A percentile compares a stretch with the other conserved stretches of the same genome.
phyloP scores from a whole-genome alignment of 2,797 vertebrate species.

The Phoebastria nigripes region DNA sequence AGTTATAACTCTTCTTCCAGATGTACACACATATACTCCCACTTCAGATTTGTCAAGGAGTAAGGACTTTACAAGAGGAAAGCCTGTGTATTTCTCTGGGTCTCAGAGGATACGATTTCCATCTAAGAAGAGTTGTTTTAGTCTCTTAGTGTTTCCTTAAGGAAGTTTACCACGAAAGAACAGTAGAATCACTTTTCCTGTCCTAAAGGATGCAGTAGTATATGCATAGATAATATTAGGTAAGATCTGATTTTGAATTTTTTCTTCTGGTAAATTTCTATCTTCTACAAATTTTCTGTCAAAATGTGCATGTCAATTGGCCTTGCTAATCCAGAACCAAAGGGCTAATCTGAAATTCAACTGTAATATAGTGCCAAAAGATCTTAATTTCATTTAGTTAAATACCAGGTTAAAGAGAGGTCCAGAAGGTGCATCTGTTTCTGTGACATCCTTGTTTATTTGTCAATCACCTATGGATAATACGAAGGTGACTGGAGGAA shows the following conservation, averaged over 20 bases:
- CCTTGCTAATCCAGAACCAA: neutral
- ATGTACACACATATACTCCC: accelerated
- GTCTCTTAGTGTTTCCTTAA: neutral
- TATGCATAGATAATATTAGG: neutral
- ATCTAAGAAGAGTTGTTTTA: neutral
- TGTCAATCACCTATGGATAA: neutral
- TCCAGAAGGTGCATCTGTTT: neutral
- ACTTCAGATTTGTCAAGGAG: neutral
- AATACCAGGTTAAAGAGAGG: neutral
- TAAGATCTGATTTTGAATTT: neutral
- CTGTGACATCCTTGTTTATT: neutral
- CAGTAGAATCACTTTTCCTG: neutral
- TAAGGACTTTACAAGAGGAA: neutral
- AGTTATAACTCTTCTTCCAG: neutral
- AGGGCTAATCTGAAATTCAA: neutral
- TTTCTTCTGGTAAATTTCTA: neutral
- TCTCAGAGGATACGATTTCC: neutral
- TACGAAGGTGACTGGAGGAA: neutral
- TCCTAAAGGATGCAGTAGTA: neutral
- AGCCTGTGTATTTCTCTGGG: neutral
- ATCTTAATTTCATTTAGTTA: neutral
- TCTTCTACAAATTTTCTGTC: neutral
- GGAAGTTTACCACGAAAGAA: neutral
- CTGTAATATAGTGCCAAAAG: neutral
- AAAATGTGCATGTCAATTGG: neutral